These are phyloP conservation scores for Silurus aristotelis DNA, from an alignment of 2,797 vertebrate species.

Conservation along the genomic window DNA sequence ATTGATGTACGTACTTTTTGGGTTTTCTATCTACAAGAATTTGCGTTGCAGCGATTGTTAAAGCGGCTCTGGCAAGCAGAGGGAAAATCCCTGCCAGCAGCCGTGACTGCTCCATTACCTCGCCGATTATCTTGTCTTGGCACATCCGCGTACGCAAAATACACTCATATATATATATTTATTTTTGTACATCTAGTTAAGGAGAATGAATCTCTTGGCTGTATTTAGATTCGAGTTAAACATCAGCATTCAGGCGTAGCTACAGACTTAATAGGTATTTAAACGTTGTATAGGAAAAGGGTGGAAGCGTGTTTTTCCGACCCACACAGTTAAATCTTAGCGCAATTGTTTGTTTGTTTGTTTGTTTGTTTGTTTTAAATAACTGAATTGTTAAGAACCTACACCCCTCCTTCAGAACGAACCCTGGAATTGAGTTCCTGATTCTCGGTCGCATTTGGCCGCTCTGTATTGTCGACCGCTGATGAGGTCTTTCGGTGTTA, in stretches of 20 bases:
- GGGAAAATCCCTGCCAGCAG: constrained; percentile 41
- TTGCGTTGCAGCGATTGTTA: constrained; percentile 32
- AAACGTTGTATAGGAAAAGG: too few relatives aligned
- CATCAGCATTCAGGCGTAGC: neutral
- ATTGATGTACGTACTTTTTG: neutral
- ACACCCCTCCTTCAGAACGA: neutral
- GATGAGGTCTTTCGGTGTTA: constrained; percentile 47
- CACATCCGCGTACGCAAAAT: constrained; percentile 27
- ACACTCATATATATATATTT: constrained; percentile 7
- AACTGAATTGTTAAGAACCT: neutral
- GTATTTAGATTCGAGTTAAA: constrained; percentile 1
- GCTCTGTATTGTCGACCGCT: constrained; percentile 31
- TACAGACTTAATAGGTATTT: neutral
- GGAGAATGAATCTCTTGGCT: neutral
- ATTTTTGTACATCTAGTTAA: constrained; percentile 6
- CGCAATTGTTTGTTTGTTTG: neutral
- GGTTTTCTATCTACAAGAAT: constrained; percentile 42
- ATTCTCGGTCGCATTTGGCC: neutral
- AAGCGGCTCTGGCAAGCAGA: constrained; percentile 42
- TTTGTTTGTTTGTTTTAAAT: neutral
- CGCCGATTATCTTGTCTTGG: constrained; percentile 39
- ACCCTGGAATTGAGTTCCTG: neutral
- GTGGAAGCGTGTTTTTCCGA: too few relatives aligned
- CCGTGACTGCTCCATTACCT: constrained; percentile 50
- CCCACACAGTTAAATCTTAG: too few relatives aligned